phyloP scores from a whole-genome alignment of 1,140 invertebrate genomes.

The Antheraea pernyi region DNA sequence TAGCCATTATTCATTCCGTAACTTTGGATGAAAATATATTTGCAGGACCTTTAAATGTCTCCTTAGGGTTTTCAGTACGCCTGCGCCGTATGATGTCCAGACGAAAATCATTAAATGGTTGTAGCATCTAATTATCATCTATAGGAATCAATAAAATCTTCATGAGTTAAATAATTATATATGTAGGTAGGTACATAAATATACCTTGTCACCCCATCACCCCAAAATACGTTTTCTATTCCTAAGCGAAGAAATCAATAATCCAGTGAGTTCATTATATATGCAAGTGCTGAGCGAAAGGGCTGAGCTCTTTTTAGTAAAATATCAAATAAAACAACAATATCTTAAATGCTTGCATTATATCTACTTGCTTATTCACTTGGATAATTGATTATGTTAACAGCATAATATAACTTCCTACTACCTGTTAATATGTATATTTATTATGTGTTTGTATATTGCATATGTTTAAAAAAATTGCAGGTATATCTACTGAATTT shows the following conservation, averaged over 20 bases:
- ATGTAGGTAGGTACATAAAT: neutral
- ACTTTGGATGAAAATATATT: neutral
- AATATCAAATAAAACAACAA: neutral
- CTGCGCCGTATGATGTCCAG: slow-evolving; percentile 5
- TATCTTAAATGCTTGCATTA: neutral
- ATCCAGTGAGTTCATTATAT: neutral
- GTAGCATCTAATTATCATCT: neutral
- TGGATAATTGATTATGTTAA: neutral
- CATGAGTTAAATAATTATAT: neutral
- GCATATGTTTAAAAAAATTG: too few species aligned
- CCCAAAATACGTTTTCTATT: too few species aligned
- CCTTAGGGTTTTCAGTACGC: slow-evolving; percentile 1
- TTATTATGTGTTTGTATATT: too few species aligned
- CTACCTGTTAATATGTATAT: too few species aligned
- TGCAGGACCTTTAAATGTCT: neutral
- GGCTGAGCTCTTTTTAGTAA: neutral
- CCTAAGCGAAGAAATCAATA: neutral
- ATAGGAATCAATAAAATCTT: neutral
- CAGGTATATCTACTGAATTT: too few species aligned
- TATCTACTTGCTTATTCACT: neutral
- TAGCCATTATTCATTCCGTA: neutral
- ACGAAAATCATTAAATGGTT: neutral
- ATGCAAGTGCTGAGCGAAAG: neutral
- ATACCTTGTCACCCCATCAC: neutral
- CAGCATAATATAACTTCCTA: too few species aligned